Evolutionary conservation across 2,888 invertebrate genomes (phyloP).

Genomic region (Ormyrus thymus): DNA sequence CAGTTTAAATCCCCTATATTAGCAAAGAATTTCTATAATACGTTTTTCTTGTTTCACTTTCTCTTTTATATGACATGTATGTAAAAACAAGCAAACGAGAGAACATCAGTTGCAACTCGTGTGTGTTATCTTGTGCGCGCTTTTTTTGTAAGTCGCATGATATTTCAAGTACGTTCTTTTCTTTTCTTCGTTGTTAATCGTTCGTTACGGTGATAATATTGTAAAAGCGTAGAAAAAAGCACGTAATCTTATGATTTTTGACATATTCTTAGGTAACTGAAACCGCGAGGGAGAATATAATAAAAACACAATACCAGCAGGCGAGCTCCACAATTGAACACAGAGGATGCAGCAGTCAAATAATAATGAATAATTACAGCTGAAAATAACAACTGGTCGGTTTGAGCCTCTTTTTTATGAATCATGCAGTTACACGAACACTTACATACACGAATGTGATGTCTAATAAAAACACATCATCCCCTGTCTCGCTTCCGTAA

Average conservation of each 20-base stretch:
- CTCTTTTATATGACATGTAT: constrained; percentile 35
- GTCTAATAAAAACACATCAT: background rate
- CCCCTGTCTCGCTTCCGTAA: constrained; percentile 9
- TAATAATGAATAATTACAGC: constrained; percentile 16
- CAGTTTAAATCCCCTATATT: constrained; percentile 10
- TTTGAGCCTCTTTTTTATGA: constrained; percentile 37
- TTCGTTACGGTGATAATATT: constrained; percentile 8
- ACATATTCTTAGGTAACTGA: constrained; percentile 17
- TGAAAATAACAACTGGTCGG: constrained; percentile 14
- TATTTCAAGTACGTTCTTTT: background rate
- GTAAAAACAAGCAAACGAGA: background rate
- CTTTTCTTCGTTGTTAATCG: constrained; percentile 20
- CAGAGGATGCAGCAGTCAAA: constrained; percentile 4
- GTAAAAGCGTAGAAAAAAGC: constrained; percentile 15
- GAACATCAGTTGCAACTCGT: constrained; percentile 21
- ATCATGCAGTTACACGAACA: background rate
- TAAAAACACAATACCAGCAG: constrained; percentile 4
- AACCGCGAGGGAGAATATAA: background rate
- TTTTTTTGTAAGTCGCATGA: constrained; percentile 28
- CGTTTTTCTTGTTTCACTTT: constrained; percentile 37
- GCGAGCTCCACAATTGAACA: background rate
- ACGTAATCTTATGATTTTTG: constrained; percentile 23
- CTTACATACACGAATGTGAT: background rate
- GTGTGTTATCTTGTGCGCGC: constrained; percentile 24
- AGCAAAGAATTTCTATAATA: constrained; percentile 22